Conservation (phyloP, 2,113 vertebrate genomes). For the Passerina amoena region DNA sequence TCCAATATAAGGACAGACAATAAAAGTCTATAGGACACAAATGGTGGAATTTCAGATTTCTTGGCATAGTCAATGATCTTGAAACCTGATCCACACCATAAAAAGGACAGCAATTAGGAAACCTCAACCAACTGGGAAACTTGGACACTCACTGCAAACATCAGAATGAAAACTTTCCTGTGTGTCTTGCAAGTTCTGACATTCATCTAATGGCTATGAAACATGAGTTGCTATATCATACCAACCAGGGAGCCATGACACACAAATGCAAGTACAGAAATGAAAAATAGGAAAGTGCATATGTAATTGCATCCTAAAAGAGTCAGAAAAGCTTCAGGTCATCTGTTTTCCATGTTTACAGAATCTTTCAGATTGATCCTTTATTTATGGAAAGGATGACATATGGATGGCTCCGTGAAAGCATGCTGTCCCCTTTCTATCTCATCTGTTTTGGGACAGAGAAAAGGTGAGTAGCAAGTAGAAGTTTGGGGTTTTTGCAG, state of each 20-base stretch:
- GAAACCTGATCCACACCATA: not conserved
- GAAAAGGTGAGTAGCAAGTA: not conserved
- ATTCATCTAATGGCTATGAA: not conserved
- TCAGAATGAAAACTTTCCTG: not conserved
- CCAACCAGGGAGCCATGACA: not conserved
- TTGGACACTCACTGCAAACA: not conserved
- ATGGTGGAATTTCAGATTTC: not conserved
- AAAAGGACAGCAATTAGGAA: not conserved
- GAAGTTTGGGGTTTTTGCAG: not conserved
- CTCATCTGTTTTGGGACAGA: not conserved
- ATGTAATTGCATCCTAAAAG: not conserved
- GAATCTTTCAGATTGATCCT: not conserved
- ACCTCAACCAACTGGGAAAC: not conserved
- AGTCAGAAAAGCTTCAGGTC: not conserved
- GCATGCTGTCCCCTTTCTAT: not conserved
- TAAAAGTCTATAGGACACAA: not conserved
- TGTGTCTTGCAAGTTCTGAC: not conserved
- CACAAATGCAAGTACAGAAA: not conserved
- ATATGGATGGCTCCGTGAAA: not conserved
- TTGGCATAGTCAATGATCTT: not conserved
- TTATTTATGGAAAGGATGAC: not conserved
- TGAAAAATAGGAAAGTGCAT: not conserved
- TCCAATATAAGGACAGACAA: not conserved
- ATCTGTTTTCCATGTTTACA: not conserved
- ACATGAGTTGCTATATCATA: accelerated